phyloP scores from a whole-genome alignment of 2,113 vertebrate genomes.

The Glareola pratincola region DNA sequence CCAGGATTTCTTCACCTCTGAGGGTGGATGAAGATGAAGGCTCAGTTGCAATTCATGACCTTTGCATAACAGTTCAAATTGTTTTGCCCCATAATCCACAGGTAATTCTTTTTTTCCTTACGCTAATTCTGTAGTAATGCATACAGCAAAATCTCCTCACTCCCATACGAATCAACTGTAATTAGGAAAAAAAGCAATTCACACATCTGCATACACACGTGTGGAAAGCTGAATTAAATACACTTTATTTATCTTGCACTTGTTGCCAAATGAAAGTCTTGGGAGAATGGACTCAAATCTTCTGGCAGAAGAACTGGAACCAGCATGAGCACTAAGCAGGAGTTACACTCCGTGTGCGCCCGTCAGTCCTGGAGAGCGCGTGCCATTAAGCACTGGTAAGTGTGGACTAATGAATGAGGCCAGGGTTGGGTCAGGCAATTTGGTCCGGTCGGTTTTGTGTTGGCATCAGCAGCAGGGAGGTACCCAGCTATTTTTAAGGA shows the following conservation, averaged over 20 bases:
- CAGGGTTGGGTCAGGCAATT: background rate
- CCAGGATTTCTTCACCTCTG: background rate
- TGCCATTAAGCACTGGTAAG: background rate
- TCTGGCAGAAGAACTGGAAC: background rate
- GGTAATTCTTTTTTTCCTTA: background rate
- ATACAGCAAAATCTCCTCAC: background rate
- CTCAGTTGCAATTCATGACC: background rate
- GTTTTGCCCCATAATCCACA: background rate
- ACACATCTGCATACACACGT: accelerated
- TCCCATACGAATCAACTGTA: background rate
- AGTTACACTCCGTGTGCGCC: too few species aligned
- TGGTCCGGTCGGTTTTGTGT: background rate
- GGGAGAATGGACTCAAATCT: background rate
- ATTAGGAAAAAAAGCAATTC: background rate
- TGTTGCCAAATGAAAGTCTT: background rate
- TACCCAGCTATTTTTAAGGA: background rate
- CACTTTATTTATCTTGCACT: background rate
- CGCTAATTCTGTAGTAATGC: background rate
- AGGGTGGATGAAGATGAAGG: background rate
- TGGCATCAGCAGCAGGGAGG: background rate
- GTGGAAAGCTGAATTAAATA: background rate
- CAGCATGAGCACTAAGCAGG: background rate
- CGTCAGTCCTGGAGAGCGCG: background rate
- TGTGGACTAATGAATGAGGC: background rate
- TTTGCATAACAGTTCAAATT: background rate